A percentile compares a stretch with the other conserved stretches of the same genome.
Evolutionary conservation across 2,113 vertebrate genomes (phyloP).

Genomic region (Patagioenas fasciata): DNA sequence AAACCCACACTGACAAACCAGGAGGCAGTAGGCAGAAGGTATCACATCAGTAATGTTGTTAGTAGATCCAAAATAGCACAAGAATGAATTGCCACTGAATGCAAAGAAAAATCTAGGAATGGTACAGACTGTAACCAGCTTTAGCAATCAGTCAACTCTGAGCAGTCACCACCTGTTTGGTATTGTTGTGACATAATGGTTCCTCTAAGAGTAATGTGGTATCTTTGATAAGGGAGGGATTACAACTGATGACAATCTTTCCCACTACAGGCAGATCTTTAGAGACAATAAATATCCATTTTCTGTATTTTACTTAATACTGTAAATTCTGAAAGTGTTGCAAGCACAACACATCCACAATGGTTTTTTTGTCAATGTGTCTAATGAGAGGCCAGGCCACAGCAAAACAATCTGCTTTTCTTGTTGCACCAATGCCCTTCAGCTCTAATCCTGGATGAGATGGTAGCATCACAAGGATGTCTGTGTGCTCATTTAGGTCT

Average conservation of each 20-base stretch:
- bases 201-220: neutral
- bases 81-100: neutral
- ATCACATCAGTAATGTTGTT: neutral
- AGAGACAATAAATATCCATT: neutral
- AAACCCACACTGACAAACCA: neutral
- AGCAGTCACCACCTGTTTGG: neutral
- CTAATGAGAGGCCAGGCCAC: neutral
- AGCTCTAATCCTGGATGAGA: neutral
- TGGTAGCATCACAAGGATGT: neutral
- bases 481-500: neutral
- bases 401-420: neutral
- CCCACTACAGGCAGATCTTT: neutral
- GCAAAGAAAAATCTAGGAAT: neutral
- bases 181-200: neutral
- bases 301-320: neutral
- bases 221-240: neutral
- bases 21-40: constrained; percentile 4
- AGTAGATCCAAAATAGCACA: neutral
- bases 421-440: neutral
- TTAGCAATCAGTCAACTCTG: neutral
- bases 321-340: neutral
- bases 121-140: neutral
- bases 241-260: neutral
- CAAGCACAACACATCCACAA: neutral
- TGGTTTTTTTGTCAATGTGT: neutral